These are phyloP conservation scores for Sinocyclocheilus anophthalmus DNA, from an alignment of 2,113 vertebrate genomes.

Conservation along the genomic window DNA sequence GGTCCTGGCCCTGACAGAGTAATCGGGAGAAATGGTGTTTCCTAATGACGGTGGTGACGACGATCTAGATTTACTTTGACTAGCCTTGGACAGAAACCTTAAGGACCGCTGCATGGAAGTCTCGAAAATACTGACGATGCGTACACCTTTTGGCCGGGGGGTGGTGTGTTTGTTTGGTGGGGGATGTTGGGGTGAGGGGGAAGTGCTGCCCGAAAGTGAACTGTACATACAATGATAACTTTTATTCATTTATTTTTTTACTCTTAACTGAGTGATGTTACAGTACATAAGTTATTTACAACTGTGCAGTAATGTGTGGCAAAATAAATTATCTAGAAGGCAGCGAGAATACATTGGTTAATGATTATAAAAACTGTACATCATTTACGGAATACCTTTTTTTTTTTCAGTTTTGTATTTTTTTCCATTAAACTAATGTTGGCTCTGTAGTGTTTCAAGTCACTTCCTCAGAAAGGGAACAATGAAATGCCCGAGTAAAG, in stretches of 20 bases:
- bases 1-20: constrained; percentile 64
- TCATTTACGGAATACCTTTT: constrained; percentile 96
- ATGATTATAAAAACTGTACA: constrained; percentile 99
- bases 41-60: constrained; percentile 47
- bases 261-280: constrained; percentile 99
- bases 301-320: constrained; percentile 99
- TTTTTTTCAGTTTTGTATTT: constrained; percentile 75
- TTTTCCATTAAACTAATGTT: constrained; percentile 96
- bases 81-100: constrained; percentile 61
- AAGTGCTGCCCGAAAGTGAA: constrained; percentile 82
- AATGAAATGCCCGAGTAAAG: constrained; percentile 98
- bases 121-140: constrained; percentile 72
- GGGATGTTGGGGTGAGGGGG: constrained; percentile 58
- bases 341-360: constrained; percentile 99
- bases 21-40: constrained; percentile 57
- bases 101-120: constrained; percentile 51
- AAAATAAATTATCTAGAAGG: constrained; percentile 99
- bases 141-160: constrained; percentile 65
- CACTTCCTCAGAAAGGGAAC: constrained; percentile 99
- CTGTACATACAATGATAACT: constrained; percentile 88
- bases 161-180: constrained; percentile 57
- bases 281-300: constrained; percentile 99
- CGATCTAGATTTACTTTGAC: constrained; percentile 52
- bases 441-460: constrained; percentile 99
- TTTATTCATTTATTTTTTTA: constrained; percentile 96